These are phyloP conservation scores for Phthorimaea operculella DNA, from an alignment of 1,140 invertebrate species.

Conservation along the genomic window DNA sequence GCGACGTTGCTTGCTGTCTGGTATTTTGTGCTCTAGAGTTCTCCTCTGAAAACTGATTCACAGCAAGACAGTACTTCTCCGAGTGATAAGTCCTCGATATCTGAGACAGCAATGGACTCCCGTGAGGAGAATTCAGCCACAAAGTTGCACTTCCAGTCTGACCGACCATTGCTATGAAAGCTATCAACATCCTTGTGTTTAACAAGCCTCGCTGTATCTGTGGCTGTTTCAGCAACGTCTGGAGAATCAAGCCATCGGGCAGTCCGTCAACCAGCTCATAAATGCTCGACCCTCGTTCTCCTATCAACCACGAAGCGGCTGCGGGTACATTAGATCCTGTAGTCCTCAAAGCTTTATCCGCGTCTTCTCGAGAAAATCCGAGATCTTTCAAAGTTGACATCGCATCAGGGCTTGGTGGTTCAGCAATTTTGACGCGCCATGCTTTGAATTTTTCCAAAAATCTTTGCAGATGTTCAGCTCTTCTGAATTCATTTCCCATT, in stretches of 20 bases:
- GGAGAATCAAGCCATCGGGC: slow-evolving; percentile 45
- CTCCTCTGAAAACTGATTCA: slow-evolving; percentile 52
- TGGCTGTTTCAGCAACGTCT: slow-evolving; percentile 50
- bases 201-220: slow-evolving; percentile 52
- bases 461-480: slow-evolving; percentile 44
- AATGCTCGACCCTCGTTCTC: slow-evolving; percentile 48
- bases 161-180: slow-evolving; percentile 58
- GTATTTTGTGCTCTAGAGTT: not conserved
- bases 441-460: slow-evolving; percentile 52
- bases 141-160: slow-evolving; percentile 46
- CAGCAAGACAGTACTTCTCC: slow-evolving; percentile 56
- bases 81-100: slow-evolving; percentile 59
- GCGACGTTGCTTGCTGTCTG: slow-evolving; percentile 12
- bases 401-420: slow-evolving; percentile 41
- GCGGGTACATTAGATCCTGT: slow-evolving; percentile 54
- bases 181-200: slow-evolving; percentile 58
- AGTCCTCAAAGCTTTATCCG: slow-evolving; percentile 33
- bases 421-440: slow-evolving; percentile 41
- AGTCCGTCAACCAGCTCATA: slow-evolving; percentile 50
- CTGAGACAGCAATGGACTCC: slow-evolving; percentile 48
- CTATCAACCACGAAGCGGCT: slow-evolving; percentile 51
- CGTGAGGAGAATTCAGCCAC: slow-evolving; percentile 56
- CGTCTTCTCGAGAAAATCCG: slow-evolving; percentile 39
- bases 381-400: slow-evolving; percentile 39
- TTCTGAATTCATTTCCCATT: slow-evolving; percentile 24